Base-by-base conservation (phyloP, 2,888 invertebrate genomes). In the Flexamia atlantica region DNA sequence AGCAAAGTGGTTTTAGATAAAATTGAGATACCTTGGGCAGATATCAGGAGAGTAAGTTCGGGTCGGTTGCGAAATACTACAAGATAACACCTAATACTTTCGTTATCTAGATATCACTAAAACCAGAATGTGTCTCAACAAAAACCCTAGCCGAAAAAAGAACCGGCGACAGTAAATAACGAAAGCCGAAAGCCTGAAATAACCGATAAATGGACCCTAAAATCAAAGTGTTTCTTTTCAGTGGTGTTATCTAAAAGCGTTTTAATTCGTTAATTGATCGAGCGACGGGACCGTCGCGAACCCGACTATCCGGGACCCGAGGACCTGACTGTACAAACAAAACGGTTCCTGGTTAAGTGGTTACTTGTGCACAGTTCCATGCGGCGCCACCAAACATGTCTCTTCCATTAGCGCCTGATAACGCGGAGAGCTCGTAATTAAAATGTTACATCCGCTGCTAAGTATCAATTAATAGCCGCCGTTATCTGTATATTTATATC, bases 401-500 rank as follows among this genome's bases (percentile, higher is more conserved):
- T 84, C 84, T 82, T 85, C 84, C 85, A 85, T 85, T 85, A 85
- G 85, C 82, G 40, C 17, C 57, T 3, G 79, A 79, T 79, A 79
- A 20, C 36, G 20, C 53, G 57, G 20, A n/a, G 80, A 23, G 74
- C 50, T 64, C 81, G 76, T 86, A 86, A 86, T 86, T 86, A 86
- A 86, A 86, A 86, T 86, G 85, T 86, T 83, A 86, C 86, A 86
- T 83, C 72, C 32, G 42, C 80, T 72, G 50, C 32, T 60, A 76
- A 86, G 85, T 86, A 85, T 84, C 86, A 86, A 86, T 86, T 86
- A 86, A 86, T 86, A 86, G 72, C 79, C 28, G 42, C 20, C 81
- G 79, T 46, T 76, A 76, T 76, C 76, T 42, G 23, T 46, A 28
- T 42, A 76, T 28, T 76, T 76, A 42, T 42, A 23, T 42, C 40